These are phyloP conservation scores for Coccyzus lansbergi DNA, from an alignment of 2,797 vertebrate species.

Conservation along the genomic window DNA sequence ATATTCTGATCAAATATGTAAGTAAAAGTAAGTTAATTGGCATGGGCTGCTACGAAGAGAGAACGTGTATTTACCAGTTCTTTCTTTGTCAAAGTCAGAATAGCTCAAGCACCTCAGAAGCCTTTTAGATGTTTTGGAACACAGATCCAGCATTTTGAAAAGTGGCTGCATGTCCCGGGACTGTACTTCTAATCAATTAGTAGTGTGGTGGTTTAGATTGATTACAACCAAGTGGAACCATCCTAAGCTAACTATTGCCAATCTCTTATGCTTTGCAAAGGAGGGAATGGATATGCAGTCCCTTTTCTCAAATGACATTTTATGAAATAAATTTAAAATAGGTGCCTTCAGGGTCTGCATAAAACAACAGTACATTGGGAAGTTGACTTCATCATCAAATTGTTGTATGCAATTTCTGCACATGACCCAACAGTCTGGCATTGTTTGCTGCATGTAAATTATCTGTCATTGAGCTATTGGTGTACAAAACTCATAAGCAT, in stretches of 20 bases:
- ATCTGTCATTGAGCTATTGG: neutral
- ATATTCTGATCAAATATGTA: neutral
- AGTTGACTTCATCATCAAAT: too few relatives aligned
- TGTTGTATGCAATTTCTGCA: too few relatives aligned
- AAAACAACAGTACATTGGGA: neutral
- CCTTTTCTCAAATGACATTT: neutral
- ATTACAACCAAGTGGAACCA: neutral
- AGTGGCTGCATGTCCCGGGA: neutral
- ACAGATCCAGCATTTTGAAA: neutral
- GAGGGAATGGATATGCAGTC: neutral
- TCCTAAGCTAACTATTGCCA: neutral
- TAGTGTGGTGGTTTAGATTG: neutral
- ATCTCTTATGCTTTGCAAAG: neutral
- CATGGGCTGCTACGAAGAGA: neutral
- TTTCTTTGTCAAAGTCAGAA: neutral
- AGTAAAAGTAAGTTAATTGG: neutral
- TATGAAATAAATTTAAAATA: neutral
- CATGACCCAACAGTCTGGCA: fast-evolving
- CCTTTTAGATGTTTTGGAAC: neutral
- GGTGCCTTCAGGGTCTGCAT: neutral
- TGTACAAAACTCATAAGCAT: neutral
- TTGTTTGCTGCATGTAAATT: fast-evolving
- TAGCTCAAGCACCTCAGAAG: neutral
- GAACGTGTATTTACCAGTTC: neutral
- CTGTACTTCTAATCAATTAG: neutral